Percentiles rank a stretch among this genome's conserved stretches.
These are phyloP conservation scores for Blastomussa wellsi DNA, from an alignment of 92 coral and sea anemone species.

Conservation along the genomic window DNA sequence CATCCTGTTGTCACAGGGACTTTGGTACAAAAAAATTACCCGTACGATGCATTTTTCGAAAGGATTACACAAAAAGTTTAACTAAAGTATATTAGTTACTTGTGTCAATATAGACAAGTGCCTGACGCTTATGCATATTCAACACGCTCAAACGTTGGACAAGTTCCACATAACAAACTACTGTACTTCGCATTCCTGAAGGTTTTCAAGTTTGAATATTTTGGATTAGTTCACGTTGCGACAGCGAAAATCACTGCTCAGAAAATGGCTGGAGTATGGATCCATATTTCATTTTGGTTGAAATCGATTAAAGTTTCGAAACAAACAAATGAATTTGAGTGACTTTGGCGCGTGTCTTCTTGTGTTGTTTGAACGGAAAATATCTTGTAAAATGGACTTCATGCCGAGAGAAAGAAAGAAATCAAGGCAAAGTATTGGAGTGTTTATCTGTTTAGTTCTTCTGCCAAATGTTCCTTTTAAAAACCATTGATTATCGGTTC, in stretches of 20 bases:
- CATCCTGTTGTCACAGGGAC: background rate
- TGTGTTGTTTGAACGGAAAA: background rate
- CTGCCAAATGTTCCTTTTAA: conserved; percentile 43
- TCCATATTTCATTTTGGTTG: background rate
- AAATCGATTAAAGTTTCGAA: background rate
- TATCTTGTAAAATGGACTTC: conserved; percentile 7
- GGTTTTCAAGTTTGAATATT: background rate
- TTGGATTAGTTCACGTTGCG: background rate
- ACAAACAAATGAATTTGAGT: conserved; percentile 42
- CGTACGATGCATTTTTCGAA: background rate
- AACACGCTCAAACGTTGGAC: conserved; percentile 2
- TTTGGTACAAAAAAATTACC: background rate
- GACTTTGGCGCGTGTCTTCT: conserved; percentile 48
- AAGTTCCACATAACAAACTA: background rate
- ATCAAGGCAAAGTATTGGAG: background rate
- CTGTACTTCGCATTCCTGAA: background rate
- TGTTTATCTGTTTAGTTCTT: conserved; percentile 36
- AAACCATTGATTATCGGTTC: conserved; percentile 31
- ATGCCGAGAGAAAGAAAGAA: conserved; percentile 14
- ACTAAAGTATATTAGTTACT: conserved; percentile 22
- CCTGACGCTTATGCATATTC: conserved; percentile 42
- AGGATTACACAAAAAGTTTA: conserved; percentile 12
- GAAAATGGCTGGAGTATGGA: background rate
- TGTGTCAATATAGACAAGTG: conserved; percentile 29
- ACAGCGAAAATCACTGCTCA: no score